Evolutionary conservation across 2,797 vertebrate species (phyloP), one percentile per base, ranked within the genome.

Genomic region (Danio albolineatus): DNA sequence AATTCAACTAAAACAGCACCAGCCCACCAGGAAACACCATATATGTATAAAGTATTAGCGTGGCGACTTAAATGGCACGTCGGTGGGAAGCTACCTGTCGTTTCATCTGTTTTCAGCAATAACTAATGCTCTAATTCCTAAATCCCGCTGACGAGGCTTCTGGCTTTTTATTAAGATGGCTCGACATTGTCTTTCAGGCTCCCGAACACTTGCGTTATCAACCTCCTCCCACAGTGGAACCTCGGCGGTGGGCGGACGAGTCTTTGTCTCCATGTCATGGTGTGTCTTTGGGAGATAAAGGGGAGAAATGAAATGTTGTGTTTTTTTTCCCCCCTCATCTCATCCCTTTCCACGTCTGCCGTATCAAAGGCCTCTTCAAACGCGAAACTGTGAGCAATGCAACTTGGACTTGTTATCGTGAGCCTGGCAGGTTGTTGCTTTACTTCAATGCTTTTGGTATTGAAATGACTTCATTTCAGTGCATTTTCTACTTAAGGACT

Each of bases 211-310:
- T 59, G 62, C 56, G 82, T 84, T 84, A 86, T 86, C 87, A 76
- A 66, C 79, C 53, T 79, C 69, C 77, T 59, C 77, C 75, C 84
- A 89, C 86, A 80, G 83, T 80, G 19, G 48, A 80, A 76, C 65
- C 80, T 82, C 44, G 78, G 81, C 67, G 77, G 76, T 83, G 73
- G 81, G 69, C 54, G 80, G 83, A 75, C 74, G 56, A 74, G 77
- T 56, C 70, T 86, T 88, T 89, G 86, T 87, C 84, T 84, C 79
- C 46, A 56, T 87, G 87, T 87, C 87, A 86, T 76, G 81, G 86
- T 86, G 88, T 87, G 88, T 86, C 84, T 83, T 81, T 59, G 65
- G 49, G 56, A 84, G 88, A 88, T 87, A 88, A 88, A 86, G 78
- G 75, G 41, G 71, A 67, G 66, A 65, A 78, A 80, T 73, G 51